Conservation (phyloP, 2,113 vertebrate species). For the Caranx ignobilis region DNA sequence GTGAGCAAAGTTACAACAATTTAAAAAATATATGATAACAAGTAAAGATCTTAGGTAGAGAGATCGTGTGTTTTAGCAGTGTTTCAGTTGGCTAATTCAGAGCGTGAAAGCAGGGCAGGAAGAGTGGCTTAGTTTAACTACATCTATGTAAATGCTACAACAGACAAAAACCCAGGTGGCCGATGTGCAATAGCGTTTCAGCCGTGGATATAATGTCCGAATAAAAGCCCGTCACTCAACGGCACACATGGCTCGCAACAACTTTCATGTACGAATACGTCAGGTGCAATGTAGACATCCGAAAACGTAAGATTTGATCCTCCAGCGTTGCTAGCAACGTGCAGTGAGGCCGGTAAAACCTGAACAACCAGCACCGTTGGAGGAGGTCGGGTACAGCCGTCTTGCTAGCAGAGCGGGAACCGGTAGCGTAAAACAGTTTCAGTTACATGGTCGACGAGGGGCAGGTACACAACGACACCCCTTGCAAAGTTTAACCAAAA, state of each 20-base stretch:
- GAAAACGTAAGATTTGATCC: not conserved
- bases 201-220: not conserved
- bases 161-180: conserved; percentile 1
- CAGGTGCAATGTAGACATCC: not conserved
- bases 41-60: not conserved
- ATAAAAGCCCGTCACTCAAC: not conserved
- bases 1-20: conserved; percentile 35
- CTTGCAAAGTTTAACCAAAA: not conserved
- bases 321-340: conserved; percentile 8
- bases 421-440: not conserved
- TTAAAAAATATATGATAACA: not conserved
- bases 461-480: not conserved
- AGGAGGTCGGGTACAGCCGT: not conserved
- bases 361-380: not conserved
- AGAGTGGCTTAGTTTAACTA: conserved; percentile 32
- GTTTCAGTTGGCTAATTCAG: conserved; percentile 11
- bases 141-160: not conserved
- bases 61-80: conserved; percentile 5
- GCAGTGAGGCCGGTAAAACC: too few relatives aligned
- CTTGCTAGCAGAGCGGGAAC: not conserved
- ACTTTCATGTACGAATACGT: not conserved
- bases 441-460: not conserved
- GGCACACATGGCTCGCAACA: too few relatives aligned
- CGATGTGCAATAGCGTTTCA: not conserved
- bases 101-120: conserved; percentile 49